Base-by-base conservation (phyloP, 2,797 vertebrate species). In the Periophthalmus magnuspinnatus region DNA sequence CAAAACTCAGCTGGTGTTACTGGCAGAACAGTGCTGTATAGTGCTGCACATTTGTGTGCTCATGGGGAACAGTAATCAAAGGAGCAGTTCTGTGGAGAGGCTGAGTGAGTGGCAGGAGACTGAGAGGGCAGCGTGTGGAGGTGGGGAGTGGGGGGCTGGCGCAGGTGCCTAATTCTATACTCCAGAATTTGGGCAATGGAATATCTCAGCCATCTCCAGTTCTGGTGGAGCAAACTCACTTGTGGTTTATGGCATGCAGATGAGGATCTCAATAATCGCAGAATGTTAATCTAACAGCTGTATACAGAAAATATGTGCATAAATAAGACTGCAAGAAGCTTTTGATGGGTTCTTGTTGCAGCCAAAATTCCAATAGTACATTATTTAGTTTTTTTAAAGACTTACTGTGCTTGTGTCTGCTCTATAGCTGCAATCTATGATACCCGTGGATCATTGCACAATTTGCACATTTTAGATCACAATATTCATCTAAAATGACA, bases 101-200 rank as follows among this genome's bases (percentile, higher is more conserved):
- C 84, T 81, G 81, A 80, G 75, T 61, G 86, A 86, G 84, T 88
- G 85, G 88, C 84, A 89, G 83, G 88, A 82, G 84, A 83, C 88
- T 87, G 86, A 89, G 89, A 84, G 88, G 89, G 85, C 86, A 86
- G 83, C 81, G 58, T 82, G 85, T 72, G 82, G 80, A 81, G 83
- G 80, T 74, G 85, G 87, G 72, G 86, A 87, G 81, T 64, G 72
- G 80, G 77, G 77, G 79, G 74, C 79, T 69, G 83, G 84, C 88
- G 86, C 90, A 91, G 91, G 90, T 91, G 86, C 80, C 77, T 86
- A 83, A 88, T 89, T 88, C 83, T 83, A 81, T 83, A 81, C 84
- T 80, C 80, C 84, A 77, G 85, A 75, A 71, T 71, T 34, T 58
- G 73, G 73, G 76, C 72, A 34, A 82, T 88, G 13, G 87, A 77